Percentiles rank a stretch among this genome's conserved stretches.
phyloP scores from a whole-genome alignment of 2,113 vertebrate species.

The Misgurnus mizolepis region DNA sequence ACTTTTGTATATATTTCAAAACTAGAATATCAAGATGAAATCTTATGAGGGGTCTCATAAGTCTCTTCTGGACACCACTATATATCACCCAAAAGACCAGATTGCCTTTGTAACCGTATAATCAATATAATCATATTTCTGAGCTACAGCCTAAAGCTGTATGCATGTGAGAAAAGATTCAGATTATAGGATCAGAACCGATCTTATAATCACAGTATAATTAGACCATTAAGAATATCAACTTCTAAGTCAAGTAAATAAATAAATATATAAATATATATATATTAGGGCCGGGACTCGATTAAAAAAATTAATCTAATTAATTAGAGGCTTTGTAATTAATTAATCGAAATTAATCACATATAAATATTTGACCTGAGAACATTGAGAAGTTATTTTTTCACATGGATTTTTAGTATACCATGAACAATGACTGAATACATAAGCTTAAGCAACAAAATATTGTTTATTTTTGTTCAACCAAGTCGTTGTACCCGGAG shows the following conservation, averaged over 20 bases:
- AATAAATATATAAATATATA: constrained; percentile 39
- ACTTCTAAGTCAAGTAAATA: constrained; percentile 38
- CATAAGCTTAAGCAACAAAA: too few species aligned
- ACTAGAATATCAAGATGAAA: too few species aligned
- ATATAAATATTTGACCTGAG: too few species aligned
- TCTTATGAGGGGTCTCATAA: not conserved
- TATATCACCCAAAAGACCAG: not conserved
- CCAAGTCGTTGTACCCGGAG: too few species aligned
- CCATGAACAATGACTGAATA: too few species aligned
- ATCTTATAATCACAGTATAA: constrained; percentile 42
- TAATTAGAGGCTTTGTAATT: too few species aligned
- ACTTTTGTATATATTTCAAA: not conserved
- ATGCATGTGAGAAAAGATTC: constrained; percentile 38
- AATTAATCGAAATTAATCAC: too few species aligned
- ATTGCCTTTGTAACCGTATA: not conserved
- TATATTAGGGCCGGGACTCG: too few species aligned
- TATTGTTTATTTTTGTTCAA: too few species aligned
- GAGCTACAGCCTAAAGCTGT: constrained; percentile 13
- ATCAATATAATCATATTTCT: constrained; percentile 34
- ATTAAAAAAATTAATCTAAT: too few species aligned
- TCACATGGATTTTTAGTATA: too few species aligned
- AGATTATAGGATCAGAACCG: not conserved
- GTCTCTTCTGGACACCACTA: not conserved
- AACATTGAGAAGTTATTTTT: too few species aligned
- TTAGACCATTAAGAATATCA: constrained; percentile 30